A percentile compares a stretch with the other conserved stretches of the same genome.
Evolutionary conservation across 2,113 vertebrate genomes (phyloP).

Genomic region (Vombatus ursinus): DNA sequence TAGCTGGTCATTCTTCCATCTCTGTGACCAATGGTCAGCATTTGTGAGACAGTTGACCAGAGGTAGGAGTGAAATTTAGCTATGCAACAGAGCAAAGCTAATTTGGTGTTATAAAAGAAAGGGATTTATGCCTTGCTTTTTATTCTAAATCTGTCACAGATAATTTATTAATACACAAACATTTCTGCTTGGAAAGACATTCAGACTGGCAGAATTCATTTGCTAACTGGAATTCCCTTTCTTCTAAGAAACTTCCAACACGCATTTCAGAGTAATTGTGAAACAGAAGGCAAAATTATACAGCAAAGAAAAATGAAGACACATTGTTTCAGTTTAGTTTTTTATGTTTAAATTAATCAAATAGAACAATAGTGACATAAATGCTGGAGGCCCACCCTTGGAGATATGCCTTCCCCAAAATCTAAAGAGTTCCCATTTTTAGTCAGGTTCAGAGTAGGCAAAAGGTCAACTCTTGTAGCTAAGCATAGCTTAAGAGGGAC

Average conservation of each 20-base stretch:
- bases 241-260: neutral
- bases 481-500: neutral
- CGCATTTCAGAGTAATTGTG: neutral
- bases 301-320: neutral
- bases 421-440: neutral
- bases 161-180: neutral
- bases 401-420: neutral
- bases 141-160: neutral
- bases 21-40: neutral
- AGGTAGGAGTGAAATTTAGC: neutral
- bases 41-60: neutral
- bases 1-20: neutral
- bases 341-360: neutral
- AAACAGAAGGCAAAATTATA: neutral
- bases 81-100: neutral
- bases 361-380: neutral
- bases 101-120: neutral
- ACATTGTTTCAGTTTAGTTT: neutral
- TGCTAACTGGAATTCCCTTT: neutral
- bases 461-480: neutral
- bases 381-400: neutral
- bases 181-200: neutral
- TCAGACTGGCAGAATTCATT: neutral
- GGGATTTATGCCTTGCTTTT: neutral
- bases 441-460: neutral